Evolutionary conservation across 2,888 invertebrate genomes (phyloP).

Genomic region (Drosophila imparisetae): DNA sequence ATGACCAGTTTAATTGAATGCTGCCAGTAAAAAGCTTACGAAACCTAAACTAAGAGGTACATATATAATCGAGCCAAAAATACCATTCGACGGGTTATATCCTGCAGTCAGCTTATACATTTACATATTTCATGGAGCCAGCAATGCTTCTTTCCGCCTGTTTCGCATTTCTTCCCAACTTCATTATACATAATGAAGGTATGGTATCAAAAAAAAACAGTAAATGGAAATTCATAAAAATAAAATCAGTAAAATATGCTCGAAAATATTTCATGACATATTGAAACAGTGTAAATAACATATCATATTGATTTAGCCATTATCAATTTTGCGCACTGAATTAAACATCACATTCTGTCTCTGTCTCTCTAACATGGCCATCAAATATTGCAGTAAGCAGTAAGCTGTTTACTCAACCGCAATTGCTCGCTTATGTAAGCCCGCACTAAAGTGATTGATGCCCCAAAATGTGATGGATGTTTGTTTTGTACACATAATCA

Average conservation of each 20-base stretch:
- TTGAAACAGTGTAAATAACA: neutral
- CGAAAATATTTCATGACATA: neutral
- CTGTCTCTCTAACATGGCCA: conserved; percentile 2
- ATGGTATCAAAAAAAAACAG: neutral
- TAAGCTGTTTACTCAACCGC: conserved; percentile 43
- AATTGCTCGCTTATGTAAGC: conserved; percentile 44
- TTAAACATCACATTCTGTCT: neutral
- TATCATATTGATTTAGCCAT: neutral
- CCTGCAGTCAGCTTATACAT: neutral
- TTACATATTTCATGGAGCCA: neutral
- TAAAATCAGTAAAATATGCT: neutral
- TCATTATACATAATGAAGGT: neutral
- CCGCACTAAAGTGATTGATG: conserved; percentile 64
- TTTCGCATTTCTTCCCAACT: neutral
- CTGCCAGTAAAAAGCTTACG: neutral
- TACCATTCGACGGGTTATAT: neutral
- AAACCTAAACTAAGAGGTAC: neutral
- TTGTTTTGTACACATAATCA: conserved; percentile 42
- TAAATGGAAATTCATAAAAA: neutral
- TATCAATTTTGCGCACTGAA: neutral
- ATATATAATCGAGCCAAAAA: neutral
- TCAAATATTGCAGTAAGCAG: neutral
- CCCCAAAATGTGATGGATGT: conserved; percentile 62
- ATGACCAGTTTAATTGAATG: neutral
- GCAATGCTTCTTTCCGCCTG: neutral